Evolutionary conservation across 53 echinoderm and acorn worm species (phyloP).

Genomic region (Actinopyga echinites): DNA sequence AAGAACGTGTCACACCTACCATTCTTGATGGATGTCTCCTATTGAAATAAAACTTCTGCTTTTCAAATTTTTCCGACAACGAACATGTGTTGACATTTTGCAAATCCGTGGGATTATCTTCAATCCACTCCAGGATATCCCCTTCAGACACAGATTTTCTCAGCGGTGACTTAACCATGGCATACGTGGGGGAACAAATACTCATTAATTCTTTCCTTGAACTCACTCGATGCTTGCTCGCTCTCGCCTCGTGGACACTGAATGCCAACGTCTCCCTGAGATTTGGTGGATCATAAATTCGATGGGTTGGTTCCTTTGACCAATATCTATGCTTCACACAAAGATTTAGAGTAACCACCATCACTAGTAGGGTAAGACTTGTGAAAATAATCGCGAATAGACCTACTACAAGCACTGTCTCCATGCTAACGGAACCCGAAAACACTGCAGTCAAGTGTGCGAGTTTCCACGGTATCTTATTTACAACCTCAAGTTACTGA

Average conservation of each 20-base stretch:
- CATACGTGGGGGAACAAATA: neutral
- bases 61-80: neutral
- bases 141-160: conserved; percentile 16
- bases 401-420: too few species aligned
- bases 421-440: too few species aligned
- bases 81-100: neutral
- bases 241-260: too few species aligned
- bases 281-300: conserved; percentile 1
- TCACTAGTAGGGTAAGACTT: too few species aligned
- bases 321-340: conserved; percentile 8
- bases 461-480: too few species aligned
- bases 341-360: neutral
- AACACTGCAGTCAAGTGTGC: too few species aligned
- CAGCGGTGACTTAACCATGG: conserved; percentile 16
- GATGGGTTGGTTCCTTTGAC: neutral
- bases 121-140: neutral
- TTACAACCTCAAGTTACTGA: too few species aligned
- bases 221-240: too few species aligned
- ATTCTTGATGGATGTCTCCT: neutral
- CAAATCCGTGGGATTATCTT: neutral
- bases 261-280: conserved; percentile 3
- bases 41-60: neutral
- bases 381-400: too few species aligned
- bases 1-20: neutral
- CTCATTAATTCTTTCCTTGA: too few species aligned